Evolutionary conservation across 2,888 invertebrate genomes (phyloP).

Genomic region (Alcis repandata): DNA sequence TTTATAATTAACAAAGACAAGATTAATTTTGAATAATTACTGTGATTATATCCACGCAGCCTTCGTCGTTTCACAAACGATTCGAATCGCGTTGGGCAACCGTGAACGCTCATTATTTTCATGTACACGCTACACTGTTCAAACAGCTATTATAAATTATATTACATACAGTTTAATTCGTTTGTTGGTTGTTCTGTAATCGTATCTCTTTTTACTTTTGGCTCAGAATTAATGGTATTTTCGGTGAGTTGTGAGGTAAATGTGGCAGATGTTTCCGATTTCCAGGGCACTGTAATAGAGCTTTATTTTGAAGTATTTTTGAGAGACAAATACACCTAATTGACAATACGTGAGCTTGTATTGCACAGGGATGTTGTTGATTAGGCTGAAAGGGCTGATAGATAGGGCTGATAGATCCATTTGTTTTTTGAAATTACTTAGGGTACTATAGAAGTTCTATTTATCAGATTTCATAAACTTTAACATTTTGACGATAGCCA

Average conservation of each 20-base stretch:
- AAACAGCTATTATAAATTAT: slow-evolving; percentile 17
- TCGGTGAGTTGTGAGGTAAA: not conserved
- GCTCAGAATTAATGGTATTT: not conserved
- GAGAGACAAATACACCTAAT: no score
- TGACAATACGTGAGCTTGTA: no score
- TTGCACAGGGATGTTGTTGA: no score
- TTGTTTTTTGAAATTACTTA: no score
- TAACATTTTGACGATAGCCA: no score
- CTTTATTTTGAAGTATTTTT: no score
- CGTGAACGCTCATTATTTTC: slow-evolving; percentile 32
- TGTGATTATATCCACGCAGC: slow-evolving; percentile 36
- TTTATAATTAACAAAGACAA: slow-evolving; percentile 36
- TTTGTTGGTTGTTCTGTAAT: slow-evolving; percentile 2
- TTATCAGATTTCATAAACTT: no score
- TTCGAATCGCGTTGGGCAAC: slow-evolving; percentile 40
- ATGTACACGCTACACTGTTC: slow-evolving; percentile 25
- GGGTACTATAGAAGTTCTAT: no score
- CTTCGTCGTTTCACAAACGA: slow-evolving; percentile 41
- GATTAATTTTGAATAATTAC: slow-evolving; percentile 38
- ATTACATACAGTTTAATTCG: slow-evolving; percentile 16
- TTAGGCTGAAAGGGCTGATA: no score
- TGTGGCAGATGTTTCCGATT: not conserved
- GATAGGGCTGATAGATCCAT: no score
- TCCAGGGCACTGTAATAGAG: no score
- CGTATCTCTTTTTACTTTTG: not conserved